Evolutionary conservation across 1,140 invertebrate species (phyloP), one percentile per base, ranked within the genome.

Genomic region (Tetragnatha versicolor): DNA sequence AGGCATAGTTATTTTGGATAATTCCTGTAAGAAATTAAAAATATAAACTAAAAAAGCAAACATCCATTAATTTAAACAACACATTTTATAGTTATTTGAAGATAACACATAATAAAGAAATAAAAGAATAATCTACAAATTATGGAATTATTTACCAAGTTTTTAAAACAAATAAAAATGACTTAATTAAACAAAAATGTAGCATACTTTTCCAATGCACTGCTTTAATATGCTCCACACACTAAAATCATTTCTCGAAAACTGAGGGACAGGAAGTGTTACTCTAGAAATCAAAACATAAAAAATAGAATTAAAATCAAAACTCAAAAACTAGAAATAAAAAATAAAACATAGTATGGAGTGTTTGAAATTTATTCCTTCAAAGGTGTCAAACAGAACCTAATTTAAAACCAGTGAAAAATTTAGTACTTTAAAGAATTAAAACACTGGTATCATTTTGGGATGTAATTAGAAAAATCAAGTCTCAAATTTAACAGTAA

Each of bases 1-100:
- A 33, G 97, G 97, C 95, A 98, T 98, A 9, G 96, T 95, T 83
- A 98, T 97, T 88, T 98, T 97, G 82, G 94, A 96, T 61, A 98
- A 88, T 85, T 98, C 96, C 89, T 88, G 82, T 27, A 84, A 82
- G 49, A 58, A 66, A 63, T 60, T 22, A 79, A 35, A 61, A 27
- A 31, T 39, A 78, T 68, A 6, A 3, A n/a, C n/a, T n/a, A n/a
- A n/a, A n/a, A n/a, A n/a, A n/a, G n/a, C n/a, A n/a, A n/a, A n/a
- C n/a, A n/a, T n/a, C n/a, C n/a, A n/a, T n/a, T n/a, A n/a, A n/a
- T n/a, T n/a, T 20, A 53, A 0, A 2, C 10, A 51, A 22, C 27
- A 22, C 4, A 20, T 10, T 25, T 22, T 0, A 51, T 25, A 3
- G 5, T 20, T 53, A 53, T 25, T 10, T 25, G 3, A 51, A 25